Evolutionary conservation across 2,888 invertebrate genomes (phyloP).

Genomic region (Melanargia galathea): DNA sequence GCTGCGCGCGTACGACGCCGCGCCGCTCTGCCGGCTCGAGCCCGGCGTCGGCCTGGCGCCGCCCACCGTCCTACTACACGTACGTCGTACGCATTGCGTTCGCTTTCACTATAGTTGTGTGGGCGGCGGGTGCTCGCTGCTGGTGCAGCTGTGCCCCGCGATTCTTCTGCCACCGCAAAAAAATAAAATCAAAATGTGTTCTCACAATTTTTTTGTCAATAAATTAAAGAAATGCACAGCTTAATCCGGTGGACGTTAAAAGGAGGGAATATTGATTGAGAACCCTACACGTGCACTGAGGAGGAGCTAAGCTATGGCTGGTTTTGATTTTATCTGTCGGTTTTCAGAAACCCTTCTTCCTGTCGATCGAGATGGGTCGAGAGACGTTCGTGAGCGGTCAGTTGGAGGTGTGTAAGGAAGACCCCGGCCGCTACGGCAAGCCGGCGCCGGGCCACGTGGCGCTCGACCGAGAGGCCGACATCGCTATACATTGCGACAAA

Average conservation of each 20-base stretch:
- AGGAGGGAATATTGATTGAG: too few relatives aligned
- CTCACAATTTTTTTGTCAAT: too few relatives aligned
- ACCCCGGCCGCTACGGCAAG: slow-evolving; percentile 65
- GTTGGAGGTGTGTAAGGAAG: slow-evolving; percentile 53
- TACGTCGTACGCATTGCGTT: too few relatives aligned
- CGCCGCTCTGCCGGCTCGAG: slow-evolving; percentile 66
- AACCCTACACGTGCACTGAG: too few relatives aligned
- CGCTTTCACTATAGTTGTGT: too few relatives aligned
- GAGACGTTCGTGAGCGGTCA: slow-evolving; percentile 68
- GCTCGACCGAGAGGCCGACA: slow-evolving; percentile 55
- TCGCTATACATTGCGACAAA: slow-evolving; percentile 64
- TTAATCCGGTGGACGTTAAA: too few relatives aligned
- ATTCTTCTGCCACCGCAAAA: too few relatives aligned
- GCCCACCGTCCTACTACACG: slow-evolving; percentile 57
- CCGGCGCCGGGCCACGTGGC: slow-evolving; percentile 60
- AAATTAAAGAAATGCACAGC: too few relatives aligned
- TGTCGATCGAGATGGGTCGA: slow-evolving; percentile 65
- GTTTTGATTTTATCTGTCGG: too few relatives aligned
- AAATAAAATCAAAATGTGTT: too few relatives aligned
- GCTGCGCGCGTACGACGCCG: slow-evolving; percentile 66
- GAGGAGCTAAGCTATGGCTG: too few relatives aligned
- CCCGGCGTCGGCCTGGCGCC: slow-evolving; percentile 62
- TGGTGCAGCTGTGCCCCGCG: slow-evolving; percentile 58
- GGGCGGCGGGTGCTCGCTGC: slow-evolving; percentile 68
- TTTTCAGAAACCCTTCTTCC: slow-evolving; percentile 68